These are phyloP conservation scores for Drosophila orena DNA, from an alignment of 1,140 invertebrate species.

Conservation along the genomic window DNA sequence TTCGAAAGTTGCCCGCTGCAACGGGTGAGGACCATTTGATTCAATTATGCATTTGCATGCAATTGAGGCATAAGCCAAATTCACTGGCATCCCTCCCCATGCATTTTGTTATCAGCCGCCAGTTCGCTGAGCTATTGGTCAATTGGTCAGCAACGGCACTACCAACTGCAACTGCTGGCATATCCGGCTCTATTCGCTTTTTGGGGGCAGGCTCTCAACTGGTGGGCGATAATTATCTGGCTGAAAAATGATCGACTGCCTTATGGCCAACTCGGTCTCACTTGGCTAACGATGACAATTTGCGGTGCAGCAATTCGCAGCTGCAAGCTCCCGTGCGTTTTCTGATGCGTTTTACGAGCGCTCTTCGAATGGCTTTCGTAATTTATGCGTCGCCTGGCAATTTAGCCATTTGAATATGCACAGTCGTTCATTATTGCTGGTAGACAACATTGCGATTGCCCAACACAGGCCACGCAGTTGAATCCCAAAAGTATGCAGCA, in stretches of 20 bases:
- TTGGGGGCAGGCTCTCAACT: constrained; percentile 55
- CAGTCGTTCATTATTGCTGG: constrained; percentile 7
- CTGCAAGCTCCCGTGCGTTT: constrained; percentile 55
- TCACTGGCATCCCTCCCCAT: not conserved
- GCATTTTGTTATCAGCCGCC: constrained; percentile 43
- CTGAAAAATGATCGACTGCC: constrained; percentile 74
- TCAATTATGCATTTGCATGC: constrained; percentile 81
- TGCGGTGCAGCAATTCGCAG: constrained; percentile 51
- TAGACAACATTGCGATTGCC: constrained; percentile 12
- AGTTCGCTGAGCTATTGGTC: constrained; percentile 42
- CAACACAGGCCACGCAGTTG: not conserved
- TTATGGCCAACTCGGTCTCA: constrained; percentile 35
- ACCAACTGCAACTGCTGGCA: constrained; percentile 20
- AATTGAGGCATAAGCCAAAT: constrained; percentile 69
- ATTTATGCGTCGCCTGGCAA: constrained; percentile 34
- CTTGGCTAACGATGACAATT: constrained; percentile 73
- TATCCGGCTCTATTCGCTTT: constrained; percentile 45
- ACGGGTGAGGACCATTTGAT: constrained; percentile 61
- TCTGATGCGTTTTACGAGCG: constrained; percentile 54
- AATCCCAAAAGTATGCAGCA: constrained; percentile 30
- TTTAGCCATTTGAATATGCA: constrained; percentile 25
- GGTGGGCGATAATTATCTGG: constrained; percentile 78
- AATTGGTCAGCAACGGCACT: constrained; percentile 52
- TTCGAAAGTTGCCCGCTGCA: constrained; percentile 18
- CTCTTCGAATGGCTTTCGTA: constrained; percentile 36